Evolutionary conservation across 2,888 invertebrate species (phyloP).

Genomic region (Heliconius aoede): DNA sequence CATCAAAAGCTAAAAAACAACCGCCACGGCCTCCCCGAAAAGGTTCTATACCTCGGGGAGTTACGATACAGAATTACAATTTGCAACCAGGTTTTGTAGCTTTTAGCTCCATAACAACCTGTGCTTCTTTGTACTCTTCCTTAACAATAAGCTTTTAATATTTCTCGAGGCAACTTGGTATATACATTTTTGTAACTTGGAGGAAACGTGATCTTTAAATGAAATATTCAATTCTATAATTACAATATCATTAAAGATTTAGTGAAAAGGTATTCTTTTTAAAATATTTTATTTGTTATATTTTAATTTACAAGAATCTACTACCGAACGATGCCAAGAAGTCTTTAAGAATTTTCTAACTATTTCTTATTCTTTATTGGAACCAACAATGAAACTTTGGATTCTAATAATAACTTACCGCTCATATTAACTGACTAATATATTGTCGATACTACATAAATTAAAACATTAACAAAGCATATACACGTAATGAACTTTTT

Average conservation of each 20-base stretch:
- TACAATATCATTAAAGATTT: not conserved
- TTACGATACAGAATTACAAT: conserved; percentile 71
- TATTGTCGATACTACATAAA: not conserved
- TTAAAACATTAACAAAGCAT: not conserved
- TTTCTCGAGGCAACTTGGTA: not conserved
- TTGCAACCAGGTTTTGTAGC: conserved; percentile 67
- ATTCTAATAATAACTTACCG: conserved; percentile 3
- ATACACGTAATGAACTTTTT: not conserved
- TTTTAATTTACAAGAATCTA: not conserved
- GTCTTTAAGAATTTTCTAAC: not conserved
- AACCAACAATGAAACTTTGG: not conserved
- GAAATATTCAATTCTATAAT: too few species aligned
- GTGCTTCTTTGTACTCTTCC: conserved; percentile 34
- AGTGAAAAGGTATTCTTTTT: not conserved
- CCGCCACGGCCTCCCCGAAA: conserved; percentile 90
- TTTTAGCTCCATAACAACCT: conserved; percentile 24
- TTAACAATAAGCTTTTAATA: conserved; percentile 7
- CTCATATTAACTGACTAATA: not conserved
- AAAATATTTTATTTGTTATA: not conserved
- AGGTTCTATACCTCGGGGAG: conserved; percentile 87
- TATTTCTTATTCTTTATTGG: not conserved
- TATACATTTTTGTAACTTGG: not conserved
- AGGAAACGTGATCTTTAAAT: not conserved
- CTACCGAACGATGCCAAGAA: not conserved
- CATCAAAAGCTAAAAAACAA: conserved; percentile 75